phyloP scores from a whole-genome alignment of 2,797 vertebrate genomes.

The Mus minutoides region DNA sequence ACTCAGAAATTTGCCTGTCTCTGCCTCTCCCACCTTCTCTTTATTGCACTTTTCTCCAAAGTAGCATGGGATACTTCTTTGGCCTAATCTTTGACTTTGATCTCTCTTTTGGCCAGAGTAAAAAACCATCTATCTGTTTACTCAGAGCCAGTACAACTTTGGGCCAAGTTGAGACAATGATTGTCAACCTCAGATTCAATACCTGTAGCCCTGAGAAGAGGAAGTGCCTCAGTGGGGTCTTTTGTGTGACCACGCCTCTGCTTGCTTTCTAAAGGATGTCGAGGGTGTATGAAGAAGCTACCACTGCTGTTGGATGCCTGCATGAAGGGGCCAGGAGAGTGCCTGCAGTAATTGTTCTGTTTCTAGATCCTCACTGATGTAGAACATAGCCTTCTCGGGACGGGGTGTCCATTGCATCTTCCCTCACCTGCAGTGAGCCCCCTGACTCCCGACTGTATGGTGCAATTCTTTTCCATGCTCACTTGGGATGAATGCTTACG shows the following conservation, averaged over 20 bases:
- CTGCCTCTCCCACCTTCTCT: no score
- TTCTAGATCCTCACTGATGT: background rate
- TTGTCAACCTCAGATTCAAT: background rate
- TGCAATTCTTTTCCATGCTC: background rate
- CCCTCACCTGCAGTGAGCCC: background rate
- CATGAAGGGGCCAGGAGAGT: rapidly evolving
- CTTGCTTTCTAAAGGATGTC: background rate
- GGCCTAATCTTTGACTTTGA: background rate
- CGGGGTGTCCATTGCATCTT: background rate
- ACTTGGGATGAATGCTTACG: background rate
- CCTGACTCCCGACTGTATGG: no score
- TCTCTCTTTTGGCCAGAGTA: background rate
- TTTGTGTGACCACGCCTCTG: rapidly evolving
- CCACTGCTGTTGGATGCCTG: background rate
- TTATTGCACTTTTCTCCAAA: background rate
- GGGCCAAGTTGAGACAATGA: background rate
- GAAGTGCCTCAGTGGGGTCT: background rate
- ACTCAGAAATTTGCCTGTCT: no score
- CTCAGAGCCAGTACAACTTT: background rate
- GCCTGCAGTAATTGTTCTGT: background rate
- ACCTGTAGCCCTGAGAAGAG: background rate
- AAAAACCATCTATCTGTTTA: rapidly evolving
- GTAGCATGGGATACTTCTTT: rapidly evolving
- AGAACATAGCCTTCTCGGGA: background rate
- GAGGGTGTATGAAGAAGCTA: background rate